Evolutionary conservation across 2,113 vertebrate species (phyloP), one percentile per base, ranked within the genome.

Genomic region (Phocoena phocoena): DNA sequence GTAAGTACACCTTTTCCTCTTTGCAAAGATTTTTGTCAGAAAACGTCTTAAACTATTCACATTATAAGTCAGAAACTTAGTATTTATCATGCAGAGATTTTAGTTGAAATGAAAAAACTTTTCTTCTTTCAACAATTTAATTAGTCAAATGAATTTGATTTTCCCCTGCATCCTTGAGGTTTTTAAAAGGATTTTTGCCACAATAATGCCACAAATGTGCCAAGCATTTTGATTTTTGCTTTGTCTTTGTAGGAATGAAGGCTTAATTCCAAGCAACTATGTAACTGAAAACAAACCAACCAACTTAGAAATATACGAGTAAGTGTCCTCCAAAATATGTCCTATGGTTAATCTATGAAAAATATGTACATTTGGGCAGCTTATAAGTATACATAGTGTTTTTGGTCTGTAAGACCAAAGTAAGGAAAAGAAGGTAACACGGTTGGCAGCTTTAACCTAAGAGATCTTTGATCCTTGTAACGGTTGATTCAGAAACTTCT

Each of bases 201-300:
- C 6, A 14, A 44, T 38, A 73, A 95, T 85, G 47, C 53, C 33
- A 86, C 17, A 68, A 13, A 38, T 2, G 0, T 33, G 58, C 13
- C 67, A 55, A 41, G 18, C 10, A 14, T 79, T 79, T 93, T 96
- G 60, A 91, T 88, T 31, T 55, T 85, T 23, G 71, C 93, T 88
- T 89, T 90, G 20, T 96, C 41, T 87, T 97, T 70, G 93, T 98
- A 99, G 99, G 94, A 99, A 99, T 70, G 99, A 99, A 99, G 99
- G 99, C 25, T 99, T 99, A 98, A 99, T 99, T 97, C 99, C 99
- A 90, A 99, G 99, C 97, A 99, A 99, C 97, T 99, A 99, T 2
- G 99, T 99, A 89, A 99, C 99, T 0, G 99, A 99, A 94, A 99
- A 98, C 93, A 98, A 97, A 93, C 62, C 71, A 88, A 98, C 98